A percentile compares a stretch with the other conserved stretches of the same genome.
These are phyloP conservation scores for Euwallacea fornicatus DNA, from an alignment of 1,140 invertebrate species.

Conservation along the genomic window DNA sequence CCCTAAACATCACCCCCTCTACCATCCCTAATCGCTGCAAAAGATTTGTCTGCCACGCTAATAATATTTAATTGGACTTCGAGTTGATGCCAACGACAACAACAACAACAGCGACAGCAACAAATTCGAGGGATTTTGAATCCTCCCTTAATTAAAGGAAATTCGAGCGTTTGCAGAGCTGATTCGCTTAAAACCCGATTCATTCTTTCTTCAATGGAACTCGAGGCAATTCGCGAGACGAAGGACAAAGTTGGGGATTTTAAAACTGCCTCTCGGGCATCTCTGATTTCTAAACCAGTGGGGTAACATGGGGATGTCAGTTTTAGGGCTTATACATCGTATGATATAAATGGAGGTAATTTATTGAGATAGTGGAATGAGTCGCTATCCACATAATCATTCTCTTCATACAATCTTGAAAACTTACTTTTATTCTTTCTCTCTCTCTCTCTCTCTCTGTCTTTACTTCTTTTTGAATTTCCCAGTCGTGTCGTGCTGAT, in stretches of 20 bases:
- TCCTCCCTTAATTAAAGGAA: conserved; percentile 23
- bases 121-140: conserved; percentile 11
- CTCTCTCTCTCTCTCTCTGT: no score
- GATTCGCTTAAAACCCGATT: conserved; percentile 19
- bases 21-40: background rate
- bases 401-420: no score
- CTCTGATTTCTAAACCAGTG: conserved; percentile 3
- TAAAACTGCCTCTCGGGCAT: background rate
- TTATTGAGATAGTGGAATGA: no score
- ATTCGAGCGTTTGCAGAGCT: conserved; percentile 14
- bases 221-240: background rate
- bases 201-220: conserved; percentile 17
- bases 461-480: no score
- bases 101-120: conserved; percentile 5
- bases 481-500: no score
- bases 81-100: background rate
- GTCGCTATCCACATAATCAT: no score
- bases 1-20: no score
- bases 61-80: conserved; percentile 20
- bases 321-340: no score
- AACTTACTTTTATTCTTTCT: no score
- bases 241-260: background rate
- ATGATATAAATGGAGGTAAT: no score
- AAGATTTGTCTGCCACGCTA: conserved; percentile 21
- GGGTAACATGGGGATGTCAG: background rate